A percentile compares a stretch with the other conserved stretches of the same genome.
These are phyloP conservation scores for Astyanax mexicanus DNA, from an alignment of 2,797 vertebrate species.

Conservation along the genomic window DNA sequence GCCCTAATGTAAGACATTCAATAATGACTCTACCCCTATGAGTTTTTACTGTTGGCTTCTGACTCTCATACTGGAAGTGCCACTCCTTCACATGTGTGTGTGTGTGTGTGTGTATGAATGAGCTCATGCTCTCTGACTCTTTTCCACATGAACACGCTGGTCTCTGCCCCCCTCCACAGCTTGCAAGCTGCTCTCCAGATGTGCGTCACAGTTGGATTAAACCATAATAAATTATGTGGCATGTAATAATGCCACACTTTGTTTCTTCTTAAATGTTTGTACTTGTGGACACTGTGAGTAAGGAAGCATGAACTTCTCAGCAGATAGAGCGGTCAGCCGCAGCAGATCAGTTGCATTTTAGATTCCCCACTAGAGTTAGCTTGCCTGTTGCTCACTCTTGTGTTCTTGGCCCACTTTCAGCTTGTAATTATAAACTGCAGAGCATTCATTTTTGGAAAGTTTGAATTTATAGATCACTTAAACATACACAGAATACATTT, in stretches of 20 bases:
- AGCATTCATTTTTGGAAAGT: background rate
- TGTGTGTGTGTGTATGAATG: slow-evolving; percentile 26
- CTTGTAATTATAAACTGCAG: background rate
- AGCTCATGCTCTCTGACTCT: slow-evolving; percentile 3
- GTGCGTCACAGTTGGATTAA: slow-evolving; percentile 42
- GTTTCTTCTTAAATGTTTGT: slow-evolving; percentile 37
- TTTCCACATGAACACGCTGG: background rate
- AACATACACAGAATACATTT: background rate
- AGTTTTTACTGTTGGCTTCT: slow-evolving; percentile 34
- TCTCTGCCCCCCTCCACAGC: background rate
- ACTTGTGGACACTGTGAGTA: slow-evolving; percentile 18
- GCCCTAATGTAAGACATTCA: slow-evolving; percentile 37
- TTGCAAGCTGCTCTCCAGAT: slow-evolving; percentile 59
- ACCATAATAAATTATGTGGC: slow-evolving; percentile 46
- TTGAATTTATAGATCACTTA: background rate
- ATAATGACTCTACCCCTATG: slow-evolving; percentile 22
- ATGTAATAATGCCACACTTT: slow-evolving; percentile 38
- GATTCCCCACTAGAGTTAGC: background rate
- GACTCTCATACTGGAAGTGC: slow-evolving; percentile 5
- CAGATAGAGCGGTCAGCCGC: slow-evolving; percentile 18
- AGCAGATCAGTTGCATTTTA: slow-evolving; percentile 12
- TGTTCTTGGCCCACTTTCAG: background rate
- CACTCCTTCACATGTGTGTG: slow-evolving; percentile 16
- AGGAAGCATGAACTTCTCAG: slow-evolving; percentile 9
- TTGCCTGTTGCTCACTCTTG: background rate